Conservation (phyloP, 2,888 invertebrate species). For the Eretmocerus hayati region DNA sequence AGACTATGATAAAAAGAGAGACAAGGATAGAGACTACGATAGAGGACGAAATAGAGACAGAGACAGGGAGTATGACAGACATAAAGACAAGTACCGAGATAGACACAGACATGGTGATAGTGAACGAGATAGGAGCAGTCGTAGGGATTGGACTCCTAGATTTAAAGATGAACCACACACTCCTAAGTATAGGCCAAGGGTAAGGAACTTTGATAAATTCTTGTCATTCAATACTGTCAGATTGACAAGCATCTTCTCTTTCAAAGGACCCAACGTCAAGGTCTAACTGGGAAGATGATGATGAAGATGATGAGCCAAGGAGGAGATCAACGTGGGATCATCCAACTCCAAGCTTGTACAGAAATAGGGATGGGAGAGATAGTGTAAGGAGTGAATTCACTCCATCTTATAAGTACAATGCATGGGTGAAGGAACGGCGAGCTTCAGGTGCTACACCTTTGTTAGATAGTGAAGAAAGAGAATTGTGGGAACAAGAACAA, state of each 20-base stretch:
- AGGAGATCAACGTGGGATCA: conserved; percentile 86
- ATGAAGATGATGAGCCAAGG: conserved; percentile 53
- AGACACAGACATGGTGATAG: conserved; percentile 27
- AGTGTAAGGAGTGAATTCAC: conserved; percentile 59
- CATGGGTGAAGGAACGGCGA: conserved; percentile 66
- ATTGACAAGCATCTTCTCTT: conserved; percentile 3
- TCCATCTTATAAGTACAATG: conserved; percentile 78
- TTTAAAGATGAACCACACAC: conserved; percentile 84
- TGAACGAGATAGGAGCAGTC: no score
- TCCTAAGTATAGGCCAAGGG: conserved; percentile 55
- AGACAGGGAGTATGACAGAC: conserved; percentile 33
- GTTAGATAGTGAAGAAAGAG: conserved; percentile 57
- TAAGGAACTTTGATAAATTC: conserved; percentile 26
- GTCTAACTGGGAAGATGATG: conserved; percentile 75
- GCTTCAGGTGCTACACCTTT: conserved; percentile 60
- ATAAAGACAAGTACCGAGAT: conserved; percentile 35
- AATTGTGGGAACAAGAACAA: conserved; percentile 87
- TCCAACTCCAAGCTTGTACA: conserved; percentile 70
- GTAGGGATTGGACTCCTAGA: conserved; percentile 47
- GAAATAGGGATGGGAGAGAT: conserved; percentile 38
- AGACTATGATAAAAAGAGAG: conserved; percentile 35
- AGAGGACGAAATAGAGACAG: conserved; percentile 32
- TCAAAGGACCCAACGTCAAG: conserved; percentile 54
- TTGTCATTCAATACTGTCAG: no score
- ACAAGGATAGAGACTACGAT: conserved; percentile 34